phyloP scores from a whole-genome alignment of 2,797 vertebrate species.

The Florisuga fusca region DNA sequence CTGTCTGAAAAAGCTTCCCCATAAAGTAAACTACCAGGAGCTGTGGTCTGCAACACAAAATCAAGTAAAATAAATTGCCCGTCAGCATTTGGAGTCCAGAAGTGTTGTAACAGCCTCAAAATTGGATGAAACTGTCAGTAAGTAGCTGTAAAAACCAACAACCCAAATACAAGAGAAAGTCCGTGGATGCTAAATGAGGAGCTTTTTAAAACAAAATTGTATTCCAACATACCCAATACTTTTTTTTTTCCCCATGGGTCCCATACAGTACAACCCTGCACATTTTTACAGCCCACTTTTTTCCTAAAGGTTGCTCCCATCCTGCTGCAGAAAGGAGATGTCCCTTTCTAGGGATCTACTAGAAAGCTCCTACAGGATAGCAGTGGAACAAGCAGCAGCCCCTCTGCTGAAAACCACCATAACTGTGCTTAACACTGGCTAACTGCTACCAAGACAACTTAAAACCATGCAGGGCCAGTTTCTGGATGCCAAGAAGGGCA shows the following conservation, averaged over 20 bases:
- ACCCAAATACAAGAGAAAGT: not conserved
- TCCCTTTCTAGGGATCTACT: not conserved
- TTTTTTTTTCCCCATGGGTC: not conserved
- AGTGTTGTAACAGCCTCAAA: not conserved
- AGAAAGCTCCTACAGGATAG: not conserved
- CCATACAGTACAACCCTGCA: not conserved
- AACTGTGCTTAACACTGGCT: not conserved
- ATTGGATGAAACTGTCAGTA: not conserved
- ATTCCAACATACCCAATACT: not conserved
- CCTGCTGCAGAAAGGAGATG: not conserved
- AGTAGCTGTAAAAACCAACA: not conserved
- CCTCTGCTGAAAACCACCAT: not conserved
- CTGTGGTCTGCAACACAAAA: not conserved
- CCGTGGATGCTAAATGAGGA: not conserved
- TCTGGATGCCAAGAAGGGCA: not conserved
- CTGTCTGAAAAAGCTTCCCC: slow-evolving; percentile 32
- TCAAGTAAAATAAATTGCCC: not conserved
- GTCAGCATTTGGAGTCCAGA: fast-evolving
- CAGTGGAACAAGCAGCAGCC: not conserved
- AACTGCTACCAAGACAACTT: not conserved
- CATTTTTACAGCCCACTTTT: not conserved
- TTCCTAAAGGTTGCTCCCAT: not conserved
- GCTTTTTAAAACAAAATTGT: not conserved
- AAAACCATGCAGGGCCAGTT: not conserved
- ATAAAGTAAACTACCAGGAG: slow-evolving; percentile 56